These are phyloP conservation scores for Hippocampus abdominalis DNA, from an alignment of 2,113 vertebrate genomes.

Conservation along the genomic window DNA sequence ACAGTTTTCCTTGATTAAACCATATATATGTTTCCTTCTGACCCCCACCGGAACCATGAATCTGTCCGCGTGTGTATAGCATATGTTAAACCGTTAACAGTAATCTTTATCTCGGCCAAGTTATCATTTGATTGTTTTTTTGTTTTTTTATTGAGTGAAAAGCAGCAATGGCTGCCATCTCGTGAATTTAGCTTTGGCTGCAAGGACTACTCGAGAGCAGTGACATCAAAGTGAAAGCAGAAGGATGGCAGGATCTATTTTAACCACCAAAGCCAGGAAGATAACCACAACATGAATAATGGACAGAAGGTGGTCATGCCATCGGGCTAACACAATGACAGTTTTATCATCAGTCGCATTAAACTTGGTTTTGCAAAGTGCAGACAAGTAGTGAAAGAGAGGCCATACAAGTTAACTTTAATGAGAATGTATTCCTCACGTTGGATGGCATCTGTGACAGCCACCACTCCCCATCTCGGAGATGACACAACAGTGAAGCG, in stretches of 20 bases:
- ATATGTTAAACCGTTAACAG: neutral
- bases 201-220: neutral
- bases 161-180: neutral
- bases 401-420: slow-evolving; percentile 17
- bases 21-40: too few species aligned
- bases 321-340: slow-evolving; percentile 60
- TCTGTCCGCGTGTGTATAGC: neutral
- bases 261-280: slow-evolving; percentile 43
- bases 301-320: slow-evolving; percentile 54
- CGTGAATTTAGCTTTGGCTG: neutral
- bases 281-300: slow-evolving; percentile 65
- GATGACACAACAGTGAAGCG: neutral
- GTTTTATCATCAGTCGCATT: slow-evolving; percentile 60
- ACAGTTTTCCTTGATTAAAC: too few species aligned
- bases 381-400: slow-evolving; percentile 30
- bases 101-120: neutral
- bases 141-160: neutral
- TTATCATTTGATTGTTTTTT: too few species aligned
- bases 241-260: slow-evolving; percentile 32
- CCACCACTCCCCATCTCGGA: slow-evolving; percentile 25
- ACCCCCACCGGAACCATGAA: too few species aligned
- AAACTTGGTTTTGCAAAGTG: slow-evolving; percentile 48
- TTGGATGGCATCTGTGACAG: slow-evolving; percentile 17
- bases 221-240: slow-evolving; percentile 3
- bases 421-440: slow-evolving; percentile 8